A percentile compares a stretch with the other conserved stretches of the same genome.
Evolutionary conservation across 2,113 vertebrate genomes (phyloP).

Genomic region (Procavia capensis): DNA sequence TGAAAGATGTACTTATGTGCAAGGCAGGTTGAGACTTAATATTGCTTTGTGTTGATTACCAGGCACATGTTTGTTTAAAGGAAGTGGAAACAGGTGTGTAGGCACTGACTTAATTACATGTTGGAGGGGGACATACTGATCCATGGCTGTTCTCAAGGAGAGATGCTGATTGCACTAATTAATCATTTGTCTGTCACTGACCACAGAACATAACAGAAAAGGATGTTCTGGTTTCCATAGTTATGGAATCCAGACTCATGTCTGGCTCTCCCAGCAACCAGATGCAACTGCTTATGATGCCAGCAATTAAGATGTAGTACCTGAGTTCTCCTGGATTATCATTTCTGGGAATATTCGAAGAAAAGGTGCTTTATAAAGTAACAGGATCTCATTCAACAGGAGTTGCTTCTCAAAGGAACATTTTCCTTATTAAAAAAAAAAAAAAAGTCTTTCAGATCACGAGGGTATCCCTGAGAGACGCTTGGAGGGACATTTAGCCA

Average conservation of each 20-base stretch:
- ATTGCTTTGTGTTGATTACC: slow-evolving; percentile 80
- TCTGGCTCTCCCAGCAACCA: slow-evolving; percentile 63
- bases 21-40: slow-evolving; percentile 77
- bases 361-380: slow-evolving; percentile 24
- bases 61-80: slow-evolving; percentile 83
- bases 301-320: slow-evolving; percentile 44
- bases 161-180: slow-evolving; percentile 82
- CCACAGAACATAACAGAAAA: slow-evolving; percentile 79
- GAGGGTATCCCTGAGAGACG: neutral
- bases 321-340: slow-evolving; percentile 33
- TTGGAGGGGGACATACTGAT: slow-evolving; percentile 76
- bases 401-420: slow-evolving; percentile 51
- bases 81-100: slow-evolving; percentile 87
- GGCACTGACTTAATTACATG: slow-evolving; percentile 85
- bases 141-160: slow-evolving; percentile 85
- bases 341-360: neutral
- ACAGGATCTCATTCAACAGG: slow-evolving; percentile 52
- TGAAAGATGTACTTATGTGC: slow-evolving; percentile 75
- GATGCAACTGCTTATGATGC: slow-evolving; percentile 66
- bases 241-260: slow-evolving; percentile 64
- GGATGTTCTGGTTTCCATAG: slow-evolving; percentile 78
- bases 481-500: neutral
- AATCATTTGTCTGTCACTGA: slow-evolving; percentile 84
- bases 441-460: slow-evolving; percentile 46
- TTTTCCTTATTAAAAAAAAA: slow-evolving; percentile 53